Evolutionary conservation across 2,797 vertebrate species (phyloP).

Genomic region (Myiotriccus ornatus): DNA sequence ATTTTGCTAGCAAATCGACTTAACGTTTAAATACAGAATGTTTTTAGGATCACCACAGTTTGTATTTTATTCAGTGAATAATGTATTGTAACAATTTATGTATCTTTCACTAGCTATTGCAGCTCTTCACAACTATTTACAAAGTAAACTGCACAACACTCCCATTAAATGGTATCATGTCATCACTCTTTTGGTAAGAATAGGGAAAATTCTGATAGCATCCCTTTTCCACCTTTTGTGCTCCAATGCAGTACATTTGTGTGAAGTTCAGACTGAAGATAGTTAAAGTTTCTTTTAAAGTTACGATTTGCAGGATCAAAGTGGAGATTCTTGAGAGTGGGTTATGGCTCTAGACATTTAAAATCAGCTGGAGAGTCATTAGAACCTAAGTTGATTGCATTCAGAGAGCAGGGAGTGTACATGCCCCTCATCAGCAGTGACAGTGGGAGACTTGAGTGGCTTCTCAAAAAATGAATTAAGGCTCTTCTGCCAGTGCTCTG

Average conservation of each 20-base stretch:
- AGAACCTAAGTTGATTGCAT: slow-evolving; percentile 14
- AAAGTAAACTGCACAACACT: neutral
- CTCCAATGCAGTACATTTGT: neutral
- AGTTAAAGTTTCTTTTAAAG: slow-evolving; percentile 11
- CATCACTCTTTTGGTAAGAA: neutral
- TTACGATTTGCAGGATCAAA: slow-evolving; percentile 11
- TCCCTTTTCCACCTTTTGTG: neutral
- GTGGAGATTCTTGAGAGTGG: neutral
- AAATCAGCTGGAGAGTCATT: slow-evolving; percentile 27
- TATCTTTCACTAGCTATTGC: neutral
- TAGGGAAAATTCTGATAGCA: neutral
- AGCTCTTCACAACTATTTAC: neutral
- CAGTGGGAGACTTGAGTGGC: neutral
- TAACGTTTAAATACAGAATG: neutral
- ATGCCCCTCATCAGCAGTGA: neutral
- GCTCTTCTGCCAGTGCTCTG: slow-evolving; percentile 19
- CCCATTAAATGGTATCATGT: neutral
- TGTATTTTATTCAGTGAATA: neutral
- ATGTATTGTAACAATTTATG: neutral
- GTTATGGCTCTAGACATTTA: neutral
- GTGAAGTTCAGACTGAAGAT: neutral
- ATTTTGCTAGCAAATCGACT: neutral
- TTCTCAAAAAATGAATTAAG: slow-evolving; percentile 19
- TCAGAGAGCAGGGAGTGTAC: neutral
- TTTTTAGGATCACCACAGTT: neutral